phyloP scores from a whole-genome alignment of 2,888 invertebrate genomes.

The Caenorhabditis doughertyi region DNA sequence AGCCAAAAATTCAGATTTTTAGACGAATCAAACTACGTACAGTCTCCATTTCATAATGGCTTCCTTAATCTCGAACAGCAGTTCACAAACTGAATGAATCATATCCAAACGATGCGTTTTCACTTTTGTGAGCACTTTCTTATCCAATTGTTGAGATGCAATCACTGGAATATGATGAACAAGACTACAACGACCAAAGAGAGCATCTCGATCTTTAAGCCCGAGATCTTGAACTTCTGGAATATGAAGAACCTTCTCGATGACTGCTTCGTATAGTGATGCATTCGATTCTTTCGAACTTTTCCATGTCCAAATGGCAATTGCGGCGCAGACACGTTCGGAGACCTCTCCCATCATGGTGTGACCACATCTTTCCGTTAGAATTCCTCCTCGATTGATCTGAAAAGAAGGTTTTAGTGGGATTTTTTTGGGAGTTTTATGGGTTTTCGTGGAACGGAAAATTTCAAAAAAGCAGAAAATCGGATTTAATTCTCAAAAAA shows the following conservation, averaged over 20 bases:
- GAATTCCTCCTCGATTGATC: neutral
- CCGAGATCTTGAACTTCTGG: slow-evolving; percentile 55
- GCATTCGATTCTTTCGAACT: slow-evolving; percentile 34
- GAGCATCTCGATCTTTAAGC: slow-evolving; percentile 53
- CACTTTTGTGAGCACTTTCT: slow-evolving; percentile 8
- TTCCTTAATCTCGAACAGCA: slow-evolving; percentile 41
- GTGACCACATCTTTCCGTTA: neutral
- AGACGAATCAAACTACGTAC: slow-evolving; percentile 8
- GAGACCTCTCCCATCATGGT: slow-evolving; percentile 26
- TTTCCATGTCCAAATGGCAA: slow-evolving; percentile 53
- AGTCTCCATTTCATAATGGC: slow-evolving; percentile 41
- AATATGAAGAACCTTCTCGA: slow-evolving; percentile 36
- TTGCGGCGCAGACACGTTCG: slow-evolving; percentile 49
- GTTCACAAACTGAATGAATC: slow-evolving; percentile 51
- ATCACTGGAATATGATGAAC: slow-evolving; percentile 51
- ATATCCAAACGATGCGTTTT: slow-evolving; percentile 39
- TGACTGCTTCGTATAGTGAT: slow-evolving; percentile 34
- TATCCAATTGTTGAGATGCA: slow-evolving; percentile 39
- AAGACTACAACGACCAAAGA: slow-evolving; percentile 50
- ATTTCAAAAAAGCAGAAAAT: too few species aligned
- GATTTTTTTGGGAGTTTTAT: too few species aligned
- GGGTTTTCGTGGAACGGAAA: too few species aligned
- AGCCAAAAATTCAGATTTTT: too few species aligned
- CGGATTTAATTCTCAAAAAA: too few species aligned
- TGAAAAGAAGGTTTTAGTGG: too few species aligned